phyloP scores from a whole-genome alignment of 2,797 vertebrate species.

The Potorous gilbertii region DNA sequence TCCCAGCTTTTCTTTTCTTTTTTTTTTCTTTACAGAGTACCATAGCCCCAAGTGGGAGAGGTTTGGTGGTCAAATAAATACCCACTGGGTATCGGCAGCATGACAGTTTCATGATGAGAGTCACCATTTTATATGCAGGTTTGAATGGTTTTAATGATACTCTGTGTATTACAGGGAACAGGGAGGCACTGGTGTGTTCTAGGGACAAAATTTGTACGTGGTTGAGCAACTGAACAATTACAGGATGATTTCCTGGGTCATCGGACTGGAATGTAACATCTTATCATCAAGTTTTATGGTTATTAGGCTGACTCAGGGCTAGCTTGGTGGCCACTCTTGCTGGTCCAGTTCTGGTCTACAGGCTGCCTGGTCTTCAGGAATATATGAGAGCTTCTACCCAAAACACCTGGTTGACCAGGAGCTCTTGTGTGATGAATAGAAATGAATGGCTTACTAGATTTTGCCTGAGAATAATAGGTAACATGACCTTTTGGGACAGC shows the following conservation, averaged over 20 bases:
- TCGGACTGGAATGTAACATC: neutral
- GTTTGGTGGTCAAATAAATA: constrained; percentile 65
- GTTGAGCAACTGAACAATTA: neutral
- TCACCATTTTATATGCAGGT: neutral
- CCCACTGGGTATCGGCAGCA: constrained; percentile 63
- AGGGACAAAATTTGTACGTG: neutral
- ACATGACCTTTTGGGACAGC: neutral
- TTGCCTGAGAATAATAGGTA: neutral
- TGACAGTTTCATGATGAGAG: neutral
- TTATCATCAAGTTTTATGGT: neutral
- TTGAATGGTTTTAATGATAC: neutral
- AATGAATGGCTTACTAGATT: neutral
- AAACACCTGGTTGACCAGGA: neutral
- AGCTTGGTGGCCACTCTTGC: neutral
- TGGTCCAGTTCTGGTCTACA: neutral
- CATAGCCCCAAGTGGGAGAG: constrained; percentile 62
- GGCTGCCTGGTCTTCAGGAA: neutral
- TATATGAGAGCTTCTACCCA: neutral
- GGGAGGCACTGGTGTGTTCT: neutral
- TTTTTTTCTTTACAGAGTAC: neutral
- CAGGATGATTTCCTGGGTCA: neutral
- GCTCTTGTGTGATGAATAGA: neutral
- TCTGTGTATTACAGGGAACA: neutral
- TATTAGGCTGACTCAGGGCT: neutral
- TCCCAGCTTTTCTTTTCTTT: neutral